Conservation (phyloP, 2,888 invertebrate species). For the Aphodius sticticus region DNA sequence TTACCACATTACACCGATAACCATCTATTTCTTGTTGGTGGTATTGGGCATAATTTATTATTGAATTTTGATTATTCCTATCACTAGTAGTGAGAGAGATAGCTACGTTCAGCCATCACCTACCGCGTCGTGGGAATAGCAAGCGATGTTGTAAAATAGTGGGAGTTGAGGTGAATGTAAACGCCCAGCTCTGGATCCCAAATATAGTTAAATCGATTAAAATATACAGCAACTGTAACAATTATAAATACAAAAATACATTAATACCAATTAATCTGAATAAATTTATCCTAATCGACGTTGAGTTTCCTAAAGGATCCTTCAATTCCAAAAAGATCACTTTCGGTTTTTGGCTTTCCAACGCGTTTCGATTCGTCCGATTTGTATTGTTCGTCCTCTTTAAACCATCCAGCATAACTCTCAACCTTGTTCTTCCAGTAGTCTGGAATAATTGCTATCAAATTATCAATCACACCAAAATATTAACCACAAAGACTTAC, state of each 20-base stretch:
- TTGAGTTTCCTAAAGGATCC: conserved; percentile 51
- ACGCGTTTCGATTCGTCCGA: conserved; percentile 64
- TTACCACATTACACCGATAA: no score
- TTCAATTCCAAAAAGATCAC: conserved; percentile 64
- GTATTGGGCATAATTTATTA: no score
- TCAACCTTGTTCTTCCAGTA: conserved; percentile 64
- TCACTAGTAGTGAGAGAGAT: no score
- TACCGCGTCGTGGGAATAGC: no score
- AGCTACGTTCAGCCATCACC: conserved; percentile 47
- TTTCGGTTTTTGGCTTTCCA: conserved; percentile 64
- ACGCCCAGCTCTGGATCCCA: conserved; percentile 53
- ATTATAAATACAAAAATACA: no score
- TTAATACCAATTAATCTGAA: no score
- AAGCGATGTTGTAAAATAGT: no score
- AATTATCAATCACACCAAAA: no score
- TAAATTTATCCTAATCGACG: conserved; percentile 34
- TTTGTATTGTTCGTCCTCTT: conserved; percentile 61
- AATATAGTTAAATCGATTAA: background rate
- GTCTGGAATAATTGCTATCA: conserved; percentile 45
- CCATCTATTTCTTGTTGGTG: conserved; percentile 42
- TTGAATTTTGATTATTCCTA: no score
- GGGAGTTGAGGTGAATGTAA: no score
- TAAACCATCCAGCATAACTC: conserved; percentile 62
- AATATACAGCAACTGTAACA: no score
- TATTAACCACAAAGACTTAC: conserved; percentile 11